These are phyloP conservation scores for Athalia circularis DNA, from an alignment of 2,888 invertebrate species.

Conservation along the genomic window DNA sequence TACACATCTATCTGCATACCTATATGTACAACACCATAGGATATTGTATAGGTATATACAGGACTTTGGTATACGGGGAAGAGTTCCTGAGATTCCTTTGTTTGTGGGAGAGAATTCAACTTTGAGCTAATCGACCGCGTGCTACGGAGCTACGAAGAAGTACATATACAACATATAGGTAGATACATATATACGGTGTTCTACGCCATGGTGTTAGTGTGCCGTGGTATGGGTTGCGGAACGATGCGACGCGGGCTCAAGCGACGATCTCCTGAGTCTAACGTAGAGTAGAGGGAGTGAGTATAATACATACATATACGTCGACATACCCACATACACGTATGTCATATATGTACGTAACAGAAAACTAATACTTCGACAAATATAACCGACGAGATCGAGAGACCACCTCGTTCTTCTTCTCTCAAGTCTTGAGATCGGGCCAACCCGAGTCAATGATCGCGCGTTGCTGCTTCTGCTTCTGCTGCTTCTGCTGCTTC, in stretches of 20 bases:
- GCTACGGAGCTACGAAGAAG: conserved; percentile 8
- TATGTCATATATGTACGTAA: too few species aligned
- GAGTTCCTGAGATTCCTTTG: conserved; percentile 45
- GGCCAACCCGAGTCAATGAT: conserved; percentile 30
- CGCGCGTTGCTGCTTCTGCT: conserved; percentile 9
- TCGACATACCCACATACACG: too few species aligned
- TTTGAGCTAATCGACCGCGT: conserved; percentile 45
- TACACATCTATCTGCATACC: too few species aligned
- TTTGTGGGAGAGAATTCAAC: conserved; percentile 45
- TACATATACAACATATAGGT: too few species aligned
- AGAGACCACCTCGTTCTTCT: neutral
- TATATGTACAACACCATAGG: neutral
- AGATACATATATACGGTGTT: too few species aligned
- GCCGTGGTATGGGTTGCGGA: neutral
- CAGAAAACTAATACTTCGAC: too few species aligned
- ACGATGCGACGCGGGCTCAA: conserved; percentile 6
- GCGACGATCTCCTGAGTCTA: conserved; percentile 15
- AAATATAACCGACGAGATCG: neutral
- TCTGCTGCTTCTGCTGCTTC: conserved; percentile 6
- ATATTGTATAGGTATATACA: neutral
- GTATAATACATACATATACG: neutral
- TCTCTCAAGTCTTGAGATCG: conserved; percentile 14
- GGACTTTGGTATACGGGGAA: conserved; percentile 5
- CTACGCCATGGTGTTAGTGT: too few species aligned
- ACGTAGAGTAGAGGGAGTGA: neutral